phyloP scores from a whole-genome alignment of 2,113 vertebrate species.

The Tragelaphus imberbis region DNA sequence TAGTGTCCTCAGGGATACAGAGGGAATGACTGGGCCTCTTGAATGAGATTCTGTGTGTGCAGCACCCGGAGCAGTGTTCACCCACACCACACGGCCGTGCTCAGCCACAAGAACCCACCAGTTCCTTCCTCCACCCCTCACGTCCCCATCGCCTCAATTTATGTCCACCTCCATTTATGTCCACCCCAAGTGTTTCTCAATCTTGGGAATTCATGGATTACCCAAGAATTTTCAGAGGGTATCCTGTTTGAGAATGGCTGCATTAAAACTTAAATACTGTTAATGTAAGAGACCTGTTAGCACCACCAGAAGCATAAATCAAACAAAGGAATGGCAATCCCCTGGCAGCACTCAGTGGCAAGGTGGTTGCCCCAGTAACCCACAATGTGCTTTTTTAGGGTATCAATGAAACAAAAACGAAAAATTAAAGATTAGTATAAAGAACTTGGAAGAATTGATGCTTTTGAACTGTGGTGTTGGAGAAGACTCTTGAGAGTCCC shows the following conservation, averaged over 20 bases:
- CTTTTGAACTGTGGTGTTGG: too few species aligned
- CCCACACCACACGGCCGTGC: background rate
- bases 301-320: background rate
- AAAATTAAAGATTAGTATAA: background rate
- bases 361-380: background rate
- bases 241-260: background rate
- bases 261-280: background rate
- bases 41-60: background rate
- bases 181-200: background rate
- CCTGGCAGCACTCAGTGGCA: background rate
- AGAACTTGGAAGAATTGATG: background rate
- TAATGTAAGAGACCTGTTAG: background rate
- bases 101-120: background rate
- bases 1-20: background rate
- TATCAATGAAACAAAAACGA: background rate
- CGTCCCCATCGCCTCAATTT: background rate
- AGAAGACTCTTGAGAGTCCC: too few species aligned
- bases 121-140: background rate
- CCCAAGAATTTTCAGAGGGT: background rate
- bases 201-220: background rate
- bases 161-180: too few species aligned
- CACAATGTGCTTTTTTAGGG: background rate
- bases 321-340: background rate
- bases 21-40: background rate
- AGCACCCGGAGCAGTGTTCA: too few species aligned